phyloP scores from a whole-genome alignment of 2,888 invertebrate genomes.

The Panorpa germanica region DNA sequence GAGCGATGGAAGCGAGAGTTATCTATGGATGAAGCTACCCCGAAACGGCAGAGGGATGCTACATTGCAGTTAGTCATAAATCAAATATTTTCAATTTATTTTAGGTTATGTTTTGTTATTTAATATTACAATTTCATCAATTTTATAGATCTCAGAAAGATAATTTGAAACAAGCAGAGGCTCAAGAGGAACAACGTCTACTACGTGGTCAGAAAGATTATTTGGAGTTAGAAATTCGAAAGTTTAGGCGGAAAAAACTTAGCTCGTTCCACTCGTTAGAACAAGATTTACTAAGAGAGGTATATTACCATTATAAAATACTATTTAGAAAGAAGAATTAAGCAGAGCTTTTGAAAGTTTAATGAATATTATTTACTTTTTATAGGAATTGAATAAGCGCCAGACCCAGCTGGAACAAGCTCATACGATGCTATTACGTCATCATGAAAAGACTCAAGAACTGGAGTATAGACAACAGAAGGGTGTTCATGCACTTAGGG shows the following conservation, averaged over 20 bases:
- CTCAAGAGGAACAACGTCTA: slow-evolving; percentile 75
- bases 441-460: slow-evolving; percentile 94
- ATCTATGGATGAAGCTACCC: slow-evolving; percentile 80
- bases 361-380: slow-evolving; percentile 9
- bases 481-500: slow-evolving; percentile 80
- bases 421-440: slow-evolving; percentile 81
- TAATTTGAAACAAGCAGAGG: slow-evolving; percentile 76
- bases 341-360: slow-evolving; percentile 6
- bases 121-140: slow-evolving; percentile 2
- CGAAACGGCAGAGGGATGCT: slow-evolving; percentile 77
- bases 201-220: slow-evolving; percentile 78
- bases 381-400: slow-evolving; percentile 81
- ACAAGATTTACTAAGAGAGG: slow-evolving; percentile 78
- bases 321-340: slow-evolving; percentile 3
- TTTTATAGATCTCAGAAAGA: slow-evolving; percentile 64
- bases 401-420: slow-evolving; percentile 91
- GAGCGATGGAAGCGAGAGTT: slow-evolving; percentile 91
- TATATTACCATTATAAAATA: slow-evolving; percentile 20
- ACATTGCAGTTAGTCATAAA: slow-evolving; percentile 50
- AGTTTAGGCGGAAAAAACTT: slow-evolving; percentile 80
- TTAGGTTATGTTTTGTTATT: slow-evolving; percentile 2
- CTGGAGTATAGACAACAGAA: slow-evolving; percentile 90
- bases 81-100: slow-evolving; percentile 1
- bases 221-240: slow-evolving; percentile 79
- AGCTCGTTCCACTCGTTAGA: slow-evolving; percentile 73